phyloP scores from a whole-genome alignment of 2,888 invertebrate genomes.

The Heteromyza rotundicornis region DNA sequence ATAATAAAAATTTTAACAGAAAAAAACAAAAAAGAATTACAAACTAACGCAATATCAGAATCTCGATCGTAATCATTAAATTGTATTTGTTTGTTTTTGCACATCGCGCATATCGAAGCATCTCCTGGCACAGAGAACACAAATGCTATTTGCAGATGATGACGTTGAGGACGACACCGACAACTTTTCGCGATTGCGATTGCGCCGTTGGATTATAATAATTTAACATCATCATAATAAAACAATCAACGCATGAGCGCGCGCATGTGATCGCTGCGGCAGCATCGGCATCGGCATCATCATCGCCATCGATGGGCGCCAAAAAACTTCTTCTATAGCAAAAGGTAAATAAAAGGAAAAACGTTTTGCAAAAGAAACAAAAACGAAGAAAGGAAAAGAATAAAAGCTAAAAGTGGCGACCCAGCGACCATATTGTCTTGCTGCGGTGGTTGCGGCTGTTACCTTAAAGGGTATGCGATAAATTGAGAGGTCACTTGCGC shows the following conservation, averaged over 20 bases:
- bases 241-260: conserved; percentile 56
- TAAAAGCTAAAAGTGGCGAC: not conserved
- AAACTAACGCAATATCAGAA: conserved; percentile 1
- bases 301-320: conserved; percentile 22
- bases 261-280: no score
- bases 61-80: conserved; percentile 38
- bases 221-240: conserved; percentile 62
- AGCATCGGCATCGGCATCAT: conserved; percentile 8
- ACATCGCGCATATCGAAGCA: conserved; percentile 4
- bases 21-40: conserved; percentile 2
- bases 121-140: not conserved
- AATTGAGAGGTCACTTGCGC: conserved; percentile 59
- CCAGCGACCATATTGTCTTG: not conserved
- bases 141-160: conserved; percentile 31
- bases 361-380: no score
- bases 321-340: conserved; percentile 19
- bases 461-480: conserved; percentile 40
- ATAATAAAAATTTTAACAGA: not conserved
- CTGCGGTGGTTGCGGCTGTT: not conserved
- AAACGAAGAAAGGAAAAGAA: not conserved
- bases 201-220: conserved; percentile 58
- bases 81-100: conserved; percentile 33
- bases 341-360: no score
- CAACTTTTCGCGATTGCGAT: conserved; percentile 43
- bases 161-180: conserved; percentile 51